Evolutionary conservation across 2,888 invertebrate genomes (phyloP), one percentile per base, ranked within the genome.

Genomic region (Falcaria lacertinaria): DNA sequence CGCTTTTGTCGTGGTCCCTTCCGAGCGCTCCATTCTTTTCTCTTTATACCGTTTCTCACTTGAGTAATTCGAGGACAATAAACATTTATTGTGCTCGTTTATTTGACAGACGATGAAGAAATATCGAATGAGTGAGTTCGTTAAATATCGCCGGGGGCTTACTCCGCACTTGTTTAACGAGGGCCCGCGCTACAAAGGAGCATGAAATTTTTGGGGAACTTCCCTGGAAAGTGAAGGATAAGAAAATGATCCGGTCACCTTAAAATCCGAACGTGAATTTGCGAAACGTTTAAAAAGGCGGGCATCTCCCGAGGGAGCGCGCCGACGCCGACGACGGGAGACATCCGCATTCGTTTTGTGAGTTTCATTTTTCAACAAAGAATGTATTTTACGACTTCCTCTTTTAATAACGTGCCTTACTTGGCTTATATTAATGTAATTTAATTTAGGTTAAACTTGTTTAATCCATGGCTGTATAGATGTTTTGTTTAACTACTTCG

Each of bases 31-130:
- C 74, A 84, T 86, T 86, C 85, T 88, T 88, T 84, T 80, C 83
- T 80, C 80, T 81, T 81, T 82, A 83, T 79, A 80, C 80, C 74
- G 84, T 86, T 86, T 88, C 84, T 81, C 87, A 88, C 83, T 87
- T 81, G 83, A 87, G 82, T 87, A 87, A 88, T 88, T 86, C 82
- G 80, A 78, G 78, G 80, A 87, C 85, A 86, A 87, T 88, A 88
- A 86, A 88, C 84, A 83, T 86, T 88, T 87, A 88, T 88, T 84
- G 83, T 83, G 71, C 77, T 75, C 80, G 78, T 82, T 82, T 84
- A 81, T 84, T 82, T 84, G 85, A 86, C 83, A 82, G 79, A 82
- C 80, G 81, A 85, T 81, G 78, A 77, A 82, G 80, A 82, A 85
- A 80, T 80, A 79, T 80, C 77, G 74, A 78, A 74, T 77, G 81